Conservation (phyloP, 1,140 invertebrate genomes). For the Aphaenogaster ashmeadi region DNA sequence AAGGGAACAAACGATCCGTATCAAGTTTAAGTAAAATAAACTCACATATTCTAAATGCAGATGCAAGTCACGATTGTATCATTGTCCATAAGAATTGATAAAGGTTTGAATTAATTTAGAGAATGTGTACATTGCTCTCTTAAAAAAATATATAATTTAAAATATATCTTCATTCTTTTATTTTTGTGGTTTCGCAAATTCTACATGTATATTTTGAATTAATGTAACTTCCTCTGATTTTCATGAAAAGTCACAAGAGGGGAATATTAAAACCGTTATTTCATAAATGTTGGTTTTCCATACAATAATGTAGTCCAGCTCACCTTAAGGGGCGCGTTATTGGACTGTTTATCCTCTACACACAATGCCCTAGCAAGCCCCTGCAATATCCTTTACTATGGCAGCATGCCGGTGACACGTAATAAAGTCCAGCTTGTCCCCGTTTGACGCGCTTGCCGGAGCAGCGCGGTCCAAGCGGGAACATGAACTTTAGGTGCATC, state of each 20-base stretch:
- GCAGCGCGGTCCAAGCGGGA: background rate
- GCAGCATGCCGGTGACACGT: conserved; percentile 55
- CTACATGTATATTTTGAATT: background rate
- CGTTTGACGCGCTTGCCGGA: background rate
- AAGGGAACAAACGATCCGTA: background rate
- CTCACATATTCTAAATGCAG: background rate
- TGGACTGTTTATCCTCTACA: conserved; percentile 38
- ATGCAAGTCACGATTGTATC: background rate
- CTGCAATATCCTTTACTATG: conserved; percentile 41
- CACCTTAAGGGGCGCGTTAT: conserved; percentile 29
- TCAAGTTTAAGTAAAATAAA: conserved; percentile 7
- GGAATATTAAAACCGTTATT: conserved; percentile 30
- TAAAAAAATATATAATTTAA: background rate
- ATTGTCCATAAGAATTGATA: background rate
- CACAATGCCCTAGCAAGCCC: conserved; percentile 24
- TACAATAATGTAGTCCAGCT: conserved; percentile 22
- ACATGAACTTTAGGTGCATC: conserved; percentile 43
- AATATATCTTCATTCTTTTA: background rate
- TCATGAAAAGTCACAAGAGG: background rate
- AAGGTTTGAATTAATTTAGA: background rate
- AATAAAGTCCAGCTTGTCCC: conserved; percentile 66
- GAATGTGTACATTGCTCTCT: background rate
- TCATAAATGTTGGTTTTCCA: conserved; percentile 19
- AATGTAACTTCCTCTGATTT: background rate
- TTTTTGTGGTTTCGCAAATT: background rate